Base-by-base conservation (phyloP, 1,140 invertebrate species). In the Streblospio benedicti region DNA sequence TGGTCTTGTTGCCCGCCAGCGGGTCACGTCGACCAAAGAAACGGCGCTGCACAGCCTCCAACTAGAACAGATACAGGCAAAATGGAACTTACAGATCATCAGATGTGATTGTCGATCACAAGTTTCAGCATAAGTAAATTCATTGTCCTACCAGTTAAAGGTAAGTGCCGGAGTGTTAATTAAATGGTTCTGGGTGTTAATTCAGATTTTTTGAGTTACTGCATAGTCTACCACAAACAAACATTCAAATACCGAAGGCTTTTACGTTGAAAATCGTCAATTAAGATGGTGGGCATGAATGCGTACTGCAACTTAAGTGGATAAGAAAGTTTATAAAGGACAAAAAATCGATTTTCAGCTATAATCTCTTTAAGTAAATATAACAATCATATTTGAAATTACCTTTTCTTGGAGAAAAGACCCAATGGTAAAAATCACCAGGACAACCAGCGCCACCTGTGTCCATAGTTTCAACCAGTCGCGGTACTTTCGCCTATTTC, bases 331-430 rank as follows among this genome's bases (percentile, higher is more conserved):
- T 14, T 23, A 35, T 38, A 9, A 35, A 25, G 18, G 9, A 44
- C 41, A 9, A 50, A 14, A 23, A 41, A 20, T 9, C 25, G 27
- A 20, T 14, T 14, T 16, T 47, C 4, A 5, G 16, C 20, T 14
- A 1, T 16, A 33, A 20, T 4, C 38, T 2, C 14, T 47, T 28
- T 41, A 31, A 38, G 2, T 28, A 27, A 20, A 38, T 41, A 18
- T 16, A 45, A 44, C 2, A 51, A 41, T 59, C 44, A 28, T 45
- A 59, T 57, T 16, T 23, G 9, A 49, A 41, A 57, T 57, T 58
- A 74, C 72, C 64, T 71, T 67, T 23, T 72, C 69, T 20, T 59
- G 63, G 58, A 71, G 69, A 52, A 68, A 74, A 25, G 72, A 70
- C 20, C 61, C 47, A 25, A 72, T 59, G n/a, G 69, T 66, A 50